Conservation (phyloP, 2,797 vertebrate genomes). For the Enteromius anoplus region DNA sequence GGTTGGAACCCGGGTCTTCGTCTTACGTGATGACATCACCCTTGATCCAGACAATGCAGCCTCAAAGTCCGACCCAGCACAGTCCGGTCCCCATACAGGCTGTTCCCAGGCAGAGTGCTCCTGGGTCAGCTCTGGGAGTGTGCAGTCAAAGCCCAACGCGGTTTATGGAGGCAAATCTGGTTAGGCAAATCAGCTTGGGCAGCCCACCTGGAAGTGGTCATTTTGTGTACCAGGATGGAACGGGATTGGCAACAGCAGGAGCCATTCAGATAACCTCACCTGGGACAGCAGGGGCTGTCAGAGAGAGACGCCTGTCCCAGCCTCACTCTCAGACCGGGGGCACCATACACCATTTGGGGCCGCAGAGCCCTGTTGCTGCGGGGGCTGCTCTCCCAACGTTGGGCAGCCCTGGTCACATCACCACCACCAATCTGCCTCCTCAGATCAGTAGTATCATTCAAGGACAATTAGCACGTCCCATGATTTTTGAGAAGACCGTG, state of each 20-base stretch:
- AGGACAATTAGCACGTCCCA: conserved; percentile 89
- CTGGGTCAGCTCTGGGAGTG: conserved; percentile 82
- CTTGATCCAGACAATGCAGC: conserved; percentile 89
- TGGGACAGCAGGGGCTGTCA: conserved; percentile 77
- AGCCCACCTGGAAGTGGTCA: conserved; percentile 86
- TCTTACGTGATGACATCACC: conserved; percentile 95
- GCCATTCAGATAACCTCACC: conserved; percentile 87
- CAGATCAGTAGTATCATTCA: conserved; percentile 99
- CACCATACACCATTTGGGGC: conserved; percentile 94
- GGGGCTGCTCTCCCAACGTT: conserved; percentile 82
- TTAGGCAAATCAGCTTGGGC: conserved; percentile 89
- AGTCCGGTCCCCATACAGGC: conserved; percentile 85
- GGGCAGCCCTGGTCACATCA: conserved; percentile 90
- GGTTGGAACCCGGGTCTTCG: conserved; percentile 90
- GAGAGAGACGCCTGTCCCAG: conserved; percentile 92
- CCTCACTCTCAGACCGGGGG: conserved; percentile 94
- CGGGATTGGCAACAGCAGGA: conserved; percentile 80
- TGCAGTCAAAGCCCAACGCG: conserved; percentile 91
- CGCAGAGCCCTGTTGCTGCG: conserved; percentile 89
- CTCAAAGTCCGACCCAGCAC: conserved; percentile 94
- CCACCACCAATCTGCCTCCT: conserved; percentile 92
- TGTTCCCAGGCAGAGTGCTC: conserved; percentile 82
- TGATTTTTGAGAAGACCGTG: conserved; percentile 86
- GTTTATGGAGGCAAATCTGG: conserved; percentile 90
- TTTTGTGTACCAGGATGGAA: conserved; percentile 92